Conservation (phyloP, 2,797 vertebrate genomes). For the Nothura maculosa region DNA sequence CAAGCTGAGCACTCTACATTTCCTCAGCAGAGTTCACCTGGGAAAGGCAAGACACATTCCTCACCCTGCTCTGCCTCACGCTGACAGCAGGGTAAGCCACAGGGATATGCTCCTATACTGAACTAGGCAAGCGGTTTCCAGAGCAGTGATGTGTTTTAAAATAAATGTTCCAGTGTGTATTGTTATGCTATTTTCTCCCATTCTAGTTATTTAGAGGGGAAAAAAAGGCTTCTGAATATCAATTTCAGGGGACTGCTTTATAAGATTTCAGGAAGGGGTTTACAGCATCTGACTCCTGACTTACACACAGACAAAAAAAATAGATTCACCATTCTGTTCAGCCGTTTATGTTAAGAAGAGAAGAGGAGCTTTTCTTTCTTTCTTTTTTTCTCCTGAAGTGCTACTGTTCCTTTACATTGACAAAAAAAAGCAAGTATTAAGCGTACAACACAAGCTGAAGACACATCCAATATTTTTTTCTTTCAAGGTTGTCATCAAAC, state of each 20-base stretch:
- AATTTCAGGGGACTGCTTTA: background rate
- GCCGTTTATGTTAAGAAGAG: conserved; percentile 9
- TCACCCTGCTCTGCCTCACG: conserved; percentile 54
- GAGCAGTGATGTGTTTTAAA: conserved; percentile 60
- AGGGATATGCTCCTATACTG: conserved; percentile 34
- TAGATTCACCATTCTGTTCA: background rate
- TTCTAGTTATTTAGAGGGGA: background rate
- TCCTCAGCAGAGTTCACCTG: conserved; percentile 29
- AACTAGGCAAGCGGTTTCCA: conserved; percentile 47
- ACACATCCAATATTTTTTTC: background rate
- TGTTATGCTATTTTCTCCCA: conserved; percentile 29
- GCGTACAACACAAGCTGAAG: background rate
- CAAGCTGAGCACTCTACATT: conserved; percentile 41
- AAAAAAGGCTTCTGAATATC: conserved; percentile 9
- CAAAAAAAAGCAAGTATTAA: background rate
- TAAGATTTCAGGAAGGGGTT: background rate
- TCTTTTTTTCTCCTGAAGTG: background rate
- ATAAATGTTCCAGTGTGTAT: conserved; percentile 60
- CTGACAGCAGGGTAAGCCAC: conserved; percentile 59
- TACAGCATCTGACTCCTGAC: background rate
- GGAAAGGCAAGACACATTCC: conserved; percentile 54
- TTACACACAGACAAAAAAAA: background rate
- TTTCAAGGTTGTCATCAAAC: background rate
- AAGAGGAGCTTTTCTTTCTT: background rate
- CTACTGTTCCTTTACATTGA: conserved; percentile 2